Conservation (phyloP, 2,888 invertebrate species). For the Tethea ocularis region DNA sequence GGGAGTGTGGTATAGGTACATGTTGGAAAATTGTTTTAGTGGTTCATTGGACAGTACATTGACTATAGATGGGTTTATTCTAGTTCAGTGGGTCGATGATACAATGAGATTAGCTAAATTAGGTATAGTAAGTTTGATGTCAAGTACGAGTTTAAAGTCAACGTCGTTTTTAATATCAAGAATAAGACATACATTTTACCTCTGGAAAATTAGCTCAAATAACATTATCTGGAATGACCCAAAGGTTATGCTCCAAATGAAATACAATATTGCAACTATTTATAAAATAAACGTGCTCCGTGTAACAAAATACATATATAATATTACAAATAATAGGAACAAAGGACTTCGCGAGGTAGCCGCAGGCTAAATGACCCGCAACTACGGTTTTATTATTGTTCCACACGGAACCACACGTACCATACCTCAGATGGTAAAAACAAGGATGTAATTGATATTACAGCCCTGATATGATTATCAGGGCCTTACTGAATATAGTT, state of each 20-base stretch:
- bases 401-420: conserved; percentile 26
- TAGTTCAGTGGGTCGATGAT: conserved; percentile 1
- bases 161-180: background rate
- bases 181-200: background rate
- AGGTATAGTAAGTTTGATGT: background rate
- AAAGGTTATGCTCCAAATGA: background rate
- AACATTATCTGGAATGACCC: background rate
- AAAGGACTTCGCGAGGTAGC: conserved; percentile 38
- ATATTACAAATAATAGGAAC: conserved; percentile 37
- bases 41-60: background rate
- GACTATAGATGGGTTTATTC: background rate
- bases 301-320: conserved; percentile 11
- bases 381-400: conserved; percentile 50
- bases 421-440: conserved; percentile 13
- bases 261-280: conserved; percentile 14
- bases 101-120: background rate
- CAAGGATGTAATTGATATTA: background rate
- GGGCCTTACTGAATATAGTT: no score
- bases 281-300: conserved; percentile 6
- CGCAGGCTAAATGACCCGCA: conserved; percentile 56
- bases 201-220: background rate
- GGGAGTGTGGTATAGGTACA: background rate
- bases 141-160: background rate
- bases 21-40: conserved; percentile 7
- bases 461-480: no score